Evolutionary conservation across 2,113 vertebrate genomes (phyloP), one percentile per base, ranked within the genome.

Genomic region (Oceanodroma tethys): DNA sequence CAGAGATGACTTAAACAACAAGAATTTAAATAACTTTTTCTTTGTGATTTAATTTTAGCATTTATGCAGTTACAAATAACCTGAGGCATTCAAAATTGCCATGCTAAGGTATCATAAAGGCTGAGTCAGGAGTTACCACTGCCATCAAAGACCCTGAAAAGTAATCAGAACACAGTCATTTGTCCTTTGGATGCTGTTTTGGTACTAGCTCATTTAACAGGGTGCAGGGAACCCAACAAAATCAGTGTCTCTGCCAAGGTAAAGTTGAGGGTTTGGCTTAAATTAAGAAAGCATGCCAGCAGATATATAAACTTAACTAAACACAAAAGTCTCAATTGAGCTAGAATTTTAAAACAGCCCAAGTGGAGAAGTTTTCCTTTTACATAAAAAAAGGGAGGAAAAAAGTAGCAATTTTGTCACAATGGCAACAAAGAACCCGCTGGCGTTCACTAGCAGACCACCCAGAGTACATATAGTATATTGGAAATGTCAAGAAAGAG

Each of bases 251-350:
- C 65, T 93, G 96, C 96, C 96, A 97, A 97, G 65, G 90, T 95
- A 93, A 95, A 97, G 92, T 16, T 96, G 78, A 94, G 65, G 81
- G 83, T 94, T 96, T 96, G 94, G 93, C 95, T 97, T 72, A 91
- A 88, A 94, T 87, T 90, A 94, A 88, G 26, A 79, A 65, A n/a
- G 56, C 47, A 78, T 67, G 86, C 88, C 92, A 96, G 75, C 83
- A 94, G 90, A 97, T 93, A 93, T 6, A 97, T 81, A 97, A 96
- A 96, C 82, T 93, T 94, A 91, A 91, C 65, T 83, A 82, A 90
- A 95, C 56, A 89, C n/a, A 72, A 90, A 94, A 95, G 65, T 62
- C 43, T 92, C 86, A 13, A 15, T 2, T 92, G 60, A 59, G 32
- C 56, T 91, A 81, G 82, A 76, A 91, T 95, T 93, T 93, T 66